Conservation (phyloP, 2,888 invertebrate species). For the Brachyptera risi region DNA sequence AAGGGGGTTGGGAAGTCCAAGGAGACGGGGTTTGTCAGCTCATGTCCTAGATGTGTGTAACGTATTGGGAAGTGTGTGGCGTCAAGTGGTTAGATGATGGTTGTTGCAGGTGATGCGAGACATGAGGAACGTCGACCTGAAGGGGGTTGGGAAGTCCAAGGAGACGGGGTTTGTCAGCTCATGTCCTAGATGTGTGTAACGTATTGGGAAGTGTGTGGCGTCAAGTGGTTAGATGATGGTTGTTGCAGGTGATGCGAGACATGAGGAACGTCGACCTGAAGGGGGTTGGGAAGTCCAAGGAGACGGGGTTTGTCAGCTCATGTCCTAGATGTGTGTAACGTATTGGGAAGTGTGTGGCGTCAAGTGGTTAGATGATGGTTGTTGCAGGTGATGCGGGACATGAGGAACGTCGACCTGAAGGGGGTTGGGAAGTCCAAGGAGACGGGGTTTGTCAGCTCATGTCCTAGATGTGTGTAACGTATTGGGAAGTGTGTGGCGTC, state of each 20-base stretch:
- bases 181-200: no score
- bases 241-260: conserved; percentile 78
- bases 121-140: conserved; percentile 58
- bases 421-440: conserved; percentile 76
- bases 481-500: background rate
- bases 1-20: conserved; percentile 70
- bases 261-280: conserved; percentile 59
- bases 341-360: background rate
- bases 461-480: no score
- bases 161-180: conserved; percentile 93
- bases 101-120: conserved; percentile 77
- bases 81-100: background rate
- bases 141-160: conserved; percentile 69
- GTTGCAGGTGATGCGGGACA: conserved; percentile 79
- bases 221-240: background rate
- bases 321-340: no score
- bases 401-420: conserved; percentile 58
- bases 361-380: conserved; percentile 10
- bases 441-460: conserved; percentile 90
- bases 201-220: background rate
- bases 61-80: background rate
- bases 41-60: no score
- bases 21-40: conserved; percentile 91
- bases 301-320: conserved; percentile 92
- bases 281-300: conserved; percentile 72